Evolutionary conservation across 2,113 vertebrate species (phyloP).

Genomic region (Chaetops frenatus): DNA sequence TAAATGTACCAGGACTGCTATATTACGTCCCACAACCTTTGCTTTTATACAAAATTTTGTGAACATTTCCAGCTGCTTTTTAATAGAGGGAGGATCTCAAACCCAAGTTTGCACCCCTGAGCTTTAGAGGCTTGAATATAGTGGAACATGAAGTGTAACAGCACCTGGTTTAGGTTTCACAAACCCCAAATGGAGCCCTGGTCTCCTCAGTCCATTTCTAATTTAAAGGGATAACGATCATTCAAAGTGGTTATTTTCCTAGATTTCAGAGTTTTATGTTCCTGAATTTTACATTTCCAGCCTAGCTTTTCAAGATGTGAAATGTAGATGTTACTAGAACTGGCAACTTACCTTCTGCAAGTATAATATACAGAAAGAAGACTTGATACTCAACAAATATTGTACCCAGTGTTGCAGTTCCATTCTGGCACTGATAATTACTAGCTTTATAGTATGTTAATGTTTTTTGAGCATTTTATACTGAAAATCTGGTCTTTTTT

Average conservation of each 20-base stretch:
- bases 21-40: neutral
- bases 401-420: neutral
- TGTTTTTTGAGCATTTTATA: neutral
- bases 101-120: neutral
- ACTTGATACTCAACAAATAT: neutral
- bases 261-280: neutral
- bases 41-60: neutral
- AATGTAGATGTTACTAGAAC: neutral
- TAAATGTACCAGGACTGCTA: neutral
- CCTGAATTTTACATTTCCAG: neutral
- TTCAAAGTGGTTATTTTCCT: neutral
- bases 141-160: neutral
- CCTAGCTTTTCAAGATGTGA: neutral
- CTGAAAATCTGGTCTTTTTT: neutral
- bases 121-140: slow-evolving; percentile 5
- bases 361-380: neutral
- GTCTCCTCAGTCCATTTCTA: neutral
- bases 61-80: slow-evolving; percentile 26
- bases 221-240: neutral
- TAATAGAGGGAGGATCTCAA: neutral
- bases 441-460: neutral
- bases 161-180: slow-evolving; percentile 24
- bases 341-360: neutral
- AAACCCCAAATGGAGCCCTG: neutral
- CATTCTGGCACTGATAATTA: neutral